Evolutionary conservation across 1,140 invertebrate species (phyloP).

Genomic region (Protaetia brevitarsis): DNA sequence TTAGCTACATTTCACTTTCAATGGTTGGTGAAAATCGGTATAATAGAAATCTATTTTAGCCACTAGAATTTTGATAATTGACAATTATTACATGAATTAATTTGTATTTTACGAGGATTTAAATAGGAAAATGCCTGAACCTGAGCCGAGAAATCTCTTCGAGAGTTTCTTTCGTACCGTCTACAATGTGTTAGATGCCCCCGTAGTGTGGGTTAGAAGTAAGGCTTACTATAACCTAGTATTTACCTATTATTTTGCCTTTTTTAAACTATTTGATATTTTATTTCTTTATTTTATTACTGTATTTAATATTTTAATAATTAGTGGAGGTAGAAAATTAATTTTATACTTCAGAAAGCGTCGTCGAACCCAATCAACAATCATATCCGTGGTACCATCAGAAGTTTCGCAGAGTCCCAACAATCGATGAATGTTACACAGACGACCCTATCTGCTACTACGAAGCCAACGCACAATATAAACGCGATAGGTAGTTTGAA

Average conservation of each 20-base stretch:
- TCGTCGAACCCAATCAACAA: slow-evolving; percentile 85
- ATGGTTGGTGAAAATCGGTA: no score
- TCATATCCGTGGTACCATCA: slow-evolving; percentile 92
- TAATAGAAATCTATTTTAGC: no score
- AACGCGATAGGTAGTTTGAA: slow-evolving; percentile 74
- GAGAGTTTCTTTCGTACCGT: slow-evolving; percentile 12
- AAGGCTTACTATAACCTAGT: neutral
- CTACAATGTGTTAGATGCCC: neutral
- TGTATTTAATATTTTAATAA: no score
- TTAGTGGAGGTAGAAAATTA: no score
- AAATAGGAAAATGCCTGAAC: slow-evolving; percentile 21
- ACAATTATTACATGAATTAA: neutral
- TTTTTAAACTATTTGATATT: neutral
- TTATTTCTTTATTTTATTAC: neutral
- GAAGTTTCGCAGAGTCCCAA: slow-evolving; percentile 85
- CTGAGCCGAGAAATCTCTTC: slow-evolving; percentile 10
- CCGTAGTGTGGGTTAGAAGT: slow-evolving; percentile 24
- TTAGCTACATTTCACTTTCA: no score
- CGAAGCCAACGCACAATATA: slow-evolving; percentile 90
- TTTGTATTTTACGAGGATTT: neutral
- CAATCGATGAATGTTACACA: slow-evolving; percentile 90
- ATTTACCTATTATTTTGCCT: neutral
- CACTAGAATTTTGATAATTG: neutral
- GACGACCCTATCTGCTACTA: slow-evolving; percentile 82
- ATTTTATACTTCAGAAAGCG: no score